These are phyloP conservation scores for Fregetta grallaria DNA, from an alignment of 2,113 vertebrate genomes.

Conservation along the genomic window DNA sequence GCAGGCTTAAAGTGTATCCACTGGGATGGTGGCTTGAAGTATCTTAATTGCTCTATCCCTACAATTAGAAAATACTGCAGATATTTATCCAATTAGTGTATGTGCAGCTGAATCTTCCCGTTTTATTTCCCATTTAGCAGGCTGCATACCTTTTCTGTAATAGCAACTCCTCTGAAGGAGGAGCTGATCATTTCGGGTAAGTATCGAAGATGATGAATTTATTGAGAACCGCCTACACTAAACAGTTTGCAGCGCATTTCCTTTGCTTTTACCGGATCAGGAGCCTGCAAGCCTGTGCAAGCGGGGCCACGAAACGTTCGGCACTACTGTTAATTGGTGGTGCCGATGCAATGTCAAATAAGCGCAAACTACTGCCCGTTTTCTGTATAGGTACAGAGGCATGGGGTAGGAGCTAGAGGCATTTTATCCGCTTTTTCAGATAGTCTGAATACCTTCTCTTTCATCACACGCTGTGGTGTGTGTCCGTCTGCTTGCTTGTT, in stretches of 20 bases:
- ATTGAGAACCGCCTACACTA: neutral
- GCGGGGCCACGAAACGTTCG: neutral
- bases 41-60: neutral
- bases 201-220: neutral
- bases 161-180: neutral
- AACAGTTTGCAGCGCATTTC: neutral
- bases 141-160: neutral
- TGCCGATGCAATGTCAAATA: neutral
- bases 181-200: neutral
- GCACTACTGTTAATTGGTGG: neutral
- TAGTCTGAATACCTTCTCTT: neutral
- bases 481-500: rapidly evolving
- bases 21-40: neutral
- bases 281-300: neutral
- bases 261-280: neutral
- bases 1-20: neutral
- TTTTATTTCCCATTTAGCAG: neutral
- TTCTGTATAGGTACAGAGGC: neutral
- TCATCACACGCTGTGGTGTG: rapidly evolving
- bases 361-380: neutral
- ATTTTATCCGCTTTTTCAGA: neutral
- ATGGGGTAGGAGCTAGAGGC: neutral
- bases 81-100: neutral
- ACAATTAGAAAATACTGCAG: neutral
- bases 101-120: neutral